phyloP scores from a whole-genome alignment of 1,140 invertebrate species.

The Pectinophora gossypiella region DNA sequence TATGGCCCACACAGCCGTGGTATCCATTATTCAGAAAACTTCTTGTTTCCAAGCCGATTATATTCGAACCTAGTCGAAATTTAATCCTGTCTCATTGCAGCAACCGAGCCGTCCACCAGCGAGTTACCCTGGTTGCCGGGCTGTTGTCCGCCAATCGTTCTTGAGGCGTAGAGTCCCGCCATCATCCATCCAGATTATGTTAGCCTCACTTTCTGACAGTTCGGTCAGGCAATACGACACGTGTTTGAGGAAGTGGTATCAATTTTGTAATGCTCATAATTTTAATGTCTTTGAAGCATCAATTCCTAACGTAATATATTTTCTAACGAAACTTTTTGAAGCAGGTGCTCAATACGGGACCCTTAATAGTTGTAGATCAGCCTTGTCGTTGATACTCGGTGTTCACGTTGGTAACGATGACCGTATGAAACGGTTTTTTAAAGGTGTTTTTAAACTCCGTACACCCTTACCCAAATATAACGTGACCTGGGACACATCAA shows the following conservation, averaged over 20 bases:
- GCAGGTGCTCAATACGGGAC: conserved; percentile 5
- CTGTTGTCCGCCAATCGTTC: conserved; percentile 27
- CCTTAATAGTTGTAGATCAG: conserved; percentile 6
- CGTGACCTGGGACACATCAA: conserved; percentile 7
- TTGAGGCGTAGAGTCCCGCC: conserved; percentile 12
- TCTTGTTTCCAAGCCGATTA: background rate
- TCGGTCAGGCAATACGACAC: conserved; percentile 34
- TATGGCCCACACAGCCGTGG: conserved; percentile 7
- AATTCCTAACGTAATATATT: conserved; percentile 1
- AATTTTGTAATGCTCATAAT: conserved; percentile 3
- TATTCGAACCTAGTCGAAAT: background rate
- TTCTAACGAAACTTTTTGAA: conserved; percentile 6
- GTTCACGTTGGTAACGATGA: background rate
- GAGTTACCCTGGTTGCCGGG: conserved; percentile 22
- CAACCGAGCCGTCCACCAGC: background rate
- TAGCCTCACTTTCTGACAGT: conserved; percentile 17
- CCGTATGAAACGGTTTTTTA: conserved; percentile 5
- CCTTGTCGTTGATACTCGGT: conserved; percentile 3
- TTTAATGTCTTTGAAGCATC: conserved; percentile 2
- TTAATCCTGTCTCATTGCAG: conserved; percentile 6
- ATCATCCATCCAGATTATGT: conserved; percentile 17
- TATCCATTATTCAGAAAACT: background rate
- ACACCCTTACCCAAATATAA: conserved; percentile 8
- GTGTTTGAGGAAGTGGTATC: conserved; percentile 2
- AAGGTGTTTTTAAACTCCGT: conserved; percentile 5